These are phyloP conservation scores for Poecilia latipinna DNA, from an alignment of 2,113 vertebrate genomes.

Conservation along the genomic window DNA sequence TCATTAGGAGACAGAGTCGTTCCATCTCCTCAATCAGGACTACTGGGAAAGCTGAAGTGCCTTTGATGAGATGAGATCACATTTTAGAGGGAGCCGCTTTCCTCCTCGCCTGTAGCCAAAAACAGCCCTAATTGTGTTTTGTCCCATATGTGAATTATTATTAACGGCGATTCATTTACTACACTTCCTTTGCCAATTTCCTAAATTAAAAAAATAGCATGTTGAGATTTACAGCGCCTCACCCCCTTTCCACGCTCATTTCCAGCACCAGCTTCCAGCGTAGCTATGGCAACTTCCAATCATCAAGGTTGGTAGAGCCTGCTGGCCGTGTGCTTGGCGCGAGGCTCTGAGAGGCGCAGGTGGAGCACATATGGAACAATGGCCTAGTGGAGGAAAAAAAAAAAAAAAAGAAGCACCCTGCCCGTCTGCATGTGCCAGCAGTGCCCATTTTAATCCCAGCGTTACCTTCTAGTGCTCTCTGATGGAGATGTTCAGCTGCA, in stretches of 20 bases:
- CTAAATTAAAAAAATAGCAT: slow-evolving; percentile 81
- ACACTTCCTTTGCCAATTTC: slow-evolving; percentile 81
- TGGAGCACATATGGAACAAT: slow-evolving; percentile 84
- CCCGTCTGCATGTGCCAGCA: slow-evolving; percentile 79
- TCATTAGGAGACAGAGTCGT: slow-evolving; percentile 59
- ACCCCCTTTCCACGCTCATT: slow-evolving; percentile 43
- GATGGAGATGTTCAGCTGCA: slow-evolving; percentile 77
- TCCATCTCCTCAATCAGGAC: slow-evolving; percentile 64
- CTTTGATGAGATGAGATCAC: slow-evolving; percentile 80
- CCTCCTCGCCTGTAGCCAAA: slow-evolving; percentile 78
- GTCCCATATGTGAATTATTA: slow-evolving; percentile 83
- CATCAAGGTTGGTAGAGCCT: slow-evolving; percentile 70
- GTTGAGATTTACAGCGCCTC: slow-evolving; percentile 72
- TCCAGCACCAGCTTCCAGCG: slow-evolving; percentile 69
- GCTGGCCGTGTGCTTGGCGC: slow-evolving; percentile 78
- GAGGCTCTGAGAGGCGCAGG: slow-evolving; percentile 79
- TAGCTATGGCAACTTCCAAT: slow-evolving; percentile 82
- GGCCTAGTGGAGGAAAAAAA: slow-evolving; percentile 56
- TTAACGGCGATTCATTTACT: slow-evolving; percentile 82
- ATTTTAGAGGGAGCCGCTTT: slow-evolving; percentile 65
- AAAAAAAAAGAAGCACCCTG: slow-evolving; percentile 60
- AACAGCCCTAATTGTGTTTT: slow-evolving; percentile 76
- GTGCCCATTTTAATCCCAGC: slow-evolving; percentile 81
- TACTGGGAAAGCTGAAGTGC: slow-evolving; percentile 72
- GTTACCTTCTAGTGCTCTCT: slow-evolving; percentile 78